Base-by-base conservation (phyloP, 2,113 vertebrate genomes). In the Brachirus orientalis region DNA sequence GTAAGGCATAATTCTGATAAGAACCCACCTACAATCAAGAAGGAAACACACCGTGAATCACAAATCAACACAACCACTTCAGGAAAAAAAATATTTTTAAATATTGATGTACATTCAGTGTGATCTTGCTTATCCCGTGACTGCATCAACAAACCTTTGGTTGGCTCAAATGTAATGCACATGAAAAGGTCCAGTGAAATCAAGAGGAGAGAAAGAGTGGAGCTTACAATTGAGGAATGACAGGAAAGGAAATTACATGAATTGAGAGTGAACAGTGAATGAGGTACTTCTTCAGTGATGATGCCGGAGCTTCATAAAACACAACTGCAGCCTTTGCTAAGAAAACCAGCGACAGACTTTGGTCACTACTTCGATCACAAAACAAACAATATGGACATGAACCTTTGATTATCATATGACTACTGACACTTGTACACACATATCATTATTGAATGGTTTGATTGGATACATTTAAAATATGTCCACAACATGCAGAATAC, bases 101-200 rank as follows among this genome's bases (percentile, higher is more conserved):
- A 81, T 79, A 80, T 65, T 20, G 28, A 66, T 67, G 40, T 91
- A 91, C 90, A 91, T 91, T 91, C 89, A 88, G 74, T 79, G 85
- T 89, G 50, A 77, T 59, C 52, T 59, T n/a, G n/a, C n/a, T 64
- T 67, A 63, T 63, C 53, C 3, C 35, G 70, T 80, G 75, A 84
- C 69, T 72, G 71, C 62, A 84, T 72, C 63, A 82, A 83, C 58
- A 61, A 22, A 77, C 77, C 75, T 83, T 85, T 84, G 85, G 84
- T 83, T 69, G 78, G 45, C 57, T 84, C 65, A 71, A 73, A 77
- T 59, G 64, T 80, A 74, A 84, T 58, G 48, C 70, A 71, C 66
- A 65, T 77, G 36, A 76, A 71, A 82, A 79, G 43, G 55, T 28
- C 56, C 14, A 41, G 58, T 60, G 22, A 69, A 72, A 79, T 69